Evolutionary conservation across 2,888 invertebrate genomes (phyloP).

Genomic region (Ochlodes sylvanus): DNA sequence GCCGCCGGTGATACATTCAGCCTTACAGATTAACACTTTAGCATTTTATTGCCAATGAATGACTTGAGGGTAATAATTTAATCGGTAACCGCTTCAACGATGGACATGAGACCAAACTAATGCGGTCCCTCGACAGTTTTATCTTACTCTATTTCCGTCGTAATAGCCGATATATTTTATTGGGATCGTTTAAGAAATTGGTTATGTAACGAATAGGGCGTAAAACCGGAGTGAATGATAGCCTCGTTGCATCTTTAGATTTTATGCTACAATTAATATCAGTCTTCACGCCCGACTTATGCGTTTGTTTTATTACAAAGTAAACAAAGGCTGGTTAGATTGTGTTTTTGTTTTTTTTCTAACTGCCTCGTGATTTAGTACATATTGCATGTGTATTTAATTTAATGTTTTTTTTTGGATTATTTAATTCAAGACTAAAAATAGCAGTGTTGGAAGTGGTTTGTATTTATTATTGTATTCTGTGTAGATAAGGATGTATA

Average conservation of each 20-base stretch:
- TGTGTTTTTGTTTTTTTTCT: neutral
- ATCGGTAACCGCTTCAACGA: constrained; percentile 35
- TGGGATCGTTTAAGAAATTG: constrained; percentile 35
- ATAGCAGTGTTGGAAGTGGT: too few species aligned
- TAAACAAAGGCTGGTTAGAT: constrained; percentile 8
- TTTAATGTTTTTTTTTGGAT: neutral
- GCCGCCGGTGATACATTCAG: constrained; percentile 36
- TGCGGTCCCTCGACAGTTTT: constrained; percentile 33
- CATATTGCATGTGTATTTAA: neutral
- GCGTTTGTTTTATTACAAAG: constrained; percentile 3
- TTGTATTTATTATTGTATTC: too few species aligned
- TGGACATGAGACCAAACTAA: constrained; percentile 29
- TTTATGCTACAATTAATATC: constrained; percentile 34
- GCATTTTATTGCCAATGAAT: constrained; percentile 36
- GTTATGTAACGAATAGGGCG: constrained; percentile 34
- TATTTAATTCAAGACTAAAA: neutral
- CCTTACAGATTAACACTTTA: constrained; percentile 37
- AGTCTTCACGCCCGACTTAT: constrained; percentile 9
- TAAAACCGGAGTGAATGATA: constrained; percentile 34
- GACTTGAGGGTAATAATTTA: constrained; percentile 35
- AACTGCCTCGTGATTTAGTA: neutral
- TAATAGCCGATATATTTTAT: constrained; percentile 37
- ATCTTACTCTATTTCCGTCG: constrained; percentile 37
- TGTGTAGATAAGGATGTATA: too few species aligned
- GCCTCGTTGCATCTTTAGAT: constrained; percentile 31